Evolutionary conservation across 1,140 invertebrate species (phyloP).

Genomic region (Drosophila asahinai): DNA sequence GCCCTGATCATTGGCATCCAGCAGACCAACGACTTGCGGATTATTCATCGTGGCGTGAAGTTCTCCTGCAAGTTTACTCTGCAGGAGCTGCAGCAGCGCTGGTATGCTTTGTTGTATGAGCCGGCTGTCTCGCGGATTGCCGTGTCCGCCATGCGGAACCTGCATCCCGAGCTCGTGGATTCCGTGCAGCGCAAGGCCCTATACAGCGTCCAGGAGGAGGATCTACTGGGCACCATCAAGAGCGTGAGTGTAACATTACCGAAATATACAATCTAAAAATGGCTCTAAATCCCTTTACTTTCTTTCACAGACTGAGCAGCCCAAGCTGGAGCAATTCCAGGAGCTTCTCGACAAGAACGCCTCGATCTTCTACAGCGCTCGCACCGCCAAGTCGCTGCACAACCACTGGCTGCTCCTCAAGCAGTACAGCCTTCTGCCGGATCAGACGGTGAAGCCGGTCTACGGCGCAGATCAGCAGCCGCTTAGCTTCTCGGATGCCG

Average conservation of each 20-base stretch:
- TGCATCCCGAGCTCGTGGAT: conserved; percentile 95
- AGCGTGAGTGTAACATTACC: conserved; percentile 88
- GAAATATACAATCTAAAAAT: too few relatives aligned
- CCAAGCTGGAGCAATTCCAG: conserved; percentile 92
- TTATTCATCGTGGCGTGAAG: conserved; percentile 96
- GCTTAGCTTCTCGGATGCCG: conserved; percentile 95
- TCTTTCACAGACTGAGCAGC: conserved; percentile 83
- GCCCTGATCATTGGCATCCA: conserved; percentile 96
- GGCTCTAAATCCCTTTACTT: background rate
- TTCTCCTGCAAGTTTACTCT: conserved; percentile 98
- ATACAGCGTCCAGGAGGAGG: conserved; percentile 95
- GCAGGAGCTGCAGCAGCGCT: conserved; percentile 97
- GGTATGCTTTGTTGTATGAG: conserved; percentile 98
- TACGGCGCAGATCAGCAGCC: conserved; percentile 89
- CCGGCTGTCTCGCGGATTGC: conserved; percentile 94
- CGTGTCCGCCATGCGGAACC: conserved; percentile 95
- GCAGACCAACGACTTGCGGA: conserved; percentile 95
- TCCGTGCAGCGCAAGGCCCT: conserved; percentile 95
- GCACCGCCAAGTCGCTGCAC: conserved; percentile 94
- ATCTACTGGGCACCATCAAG: conserved; percentile 92
- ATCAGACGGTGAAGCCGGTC: conserved; percentile 91
- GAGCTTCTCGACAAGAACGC: conserved; percentile 94
- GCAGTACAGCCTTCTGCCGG: conserved; percentile 96
- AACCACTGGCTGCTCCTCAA: conserved; percentile 97
- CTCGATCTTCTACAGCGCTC: conserved; percentile 93